A percentile compares a stretch with the other conserved stretches of the same genome.
Evolutionary conservation across 2,797 vertebrate species (phyloP).

Genomic region (Buceros bicornis): DNA sequence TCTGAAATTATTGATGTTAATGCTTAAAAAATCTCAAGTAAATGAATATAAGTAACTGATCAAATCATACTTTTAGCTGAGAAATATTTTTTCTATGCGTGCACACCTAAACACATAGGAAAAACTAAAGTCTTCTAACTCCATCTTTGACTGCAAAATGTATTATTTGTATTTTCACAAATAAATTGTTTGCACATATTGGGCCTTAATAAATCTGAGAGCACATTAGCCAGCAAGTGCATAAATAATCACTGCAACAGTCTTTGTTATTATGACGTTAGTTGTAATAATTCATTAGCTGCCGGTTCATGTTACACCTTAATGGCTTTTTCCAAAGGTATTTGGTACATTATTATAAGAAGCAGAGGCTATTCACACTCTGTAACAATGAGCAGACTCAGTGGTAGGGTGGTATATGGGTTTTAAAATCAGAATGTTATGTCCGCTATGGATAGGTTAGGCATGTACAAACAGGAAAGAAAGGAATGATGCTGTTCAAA

Average conservation of each 20-base stretch:
- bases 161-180: slow-evolving; percentile 30
- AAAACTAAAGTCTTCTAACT: background rate
- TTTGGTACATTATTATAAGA: background rate
- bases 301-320: background rate
- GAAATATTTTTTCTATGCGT: background rate
- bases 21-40: background rate
- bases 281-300: slow-evolving; percentile 64
- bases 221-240: slow-evolving; percentile 29
- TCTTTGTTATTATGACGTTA: slow-evolving; percentile 64
- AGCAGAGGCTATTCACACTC: background rate
- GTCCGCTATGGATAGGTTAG: background rate
- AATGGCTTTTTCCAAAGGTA: background rate
- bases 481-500: background rate
- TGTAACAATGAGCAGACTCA: background rate
- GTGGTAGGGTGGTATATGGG: background rate
- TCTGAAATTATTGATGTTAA: background rate
- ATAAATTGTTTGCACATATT: slow-evolving; percentile 41
- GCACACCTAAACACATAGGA: background rate
- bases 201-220: slow-evolving; percentile 44
- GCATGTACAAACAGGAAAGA: background rate
- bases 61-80: background rate
- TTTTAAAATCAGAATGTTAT: background rate
- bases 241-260: slow-evolving; percentile 47
- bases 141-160: background rate
- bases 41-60: background rate